These are phyloP conservation scores for Dasysyrphus tricinctus DNA, from an alignment of 2,888 invertebrate species.

Conservation along the genomic window DNA sequence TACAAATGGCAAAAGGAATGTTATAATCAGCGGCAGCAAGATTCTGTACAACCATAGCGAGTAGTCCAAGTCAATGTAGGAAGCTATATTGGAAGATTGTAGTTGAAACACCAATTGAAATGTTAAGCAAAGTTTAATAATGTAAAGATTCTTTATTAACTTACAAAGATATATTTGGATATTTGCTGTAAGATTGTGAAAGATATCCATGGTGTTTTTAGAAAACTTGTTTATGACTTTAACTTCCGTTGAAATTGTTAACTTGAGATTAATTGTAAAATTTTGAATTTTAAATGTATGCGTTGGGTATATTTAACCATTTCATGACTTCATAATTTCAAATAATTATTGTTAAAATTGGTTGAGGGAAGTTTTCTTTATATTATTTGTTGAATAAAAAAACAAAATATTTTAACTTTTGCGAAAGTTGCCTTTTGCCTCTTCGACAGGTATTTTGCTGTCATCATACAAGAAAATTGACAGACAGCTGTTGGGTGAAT, in stretches of 20 bases:
- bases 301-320: slow-evolving; percentile 47
- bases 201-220: slow-evolving; percentile 78
- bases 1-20: slow-evolving; percentile 92
- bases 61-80: slow-evolving; percentile 92
- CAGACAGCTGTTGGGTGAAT: slow-evolving; percentile 34
- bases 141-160: slow-evolving; percentile 63
- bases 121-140: background rate
- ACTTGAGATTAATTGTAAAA: background rate
- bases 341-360: background rate
- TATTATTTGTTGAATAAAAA: no score
- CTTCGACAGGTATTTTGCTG: background rate
- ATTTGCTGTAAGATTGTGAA: slow-evolving; percentile 78
- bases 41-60: slow-evolving; percentile 93
- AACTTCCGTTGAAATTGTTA: background rate
- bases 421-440: slow-evolving; percentile 18
- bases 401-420: background rate
- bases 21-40: slow-evolving; percentile 91
- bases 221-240: background rate
- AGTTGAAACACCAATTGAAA: background rate
- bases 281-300: slow-evolving; percentile 69
- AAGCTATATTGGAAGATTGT: slow-evolving; percentile 84
- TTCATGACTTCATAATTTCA: slow-evolving; percentile 34
- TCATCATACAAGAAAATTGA: background rate
- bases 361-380: background rate
- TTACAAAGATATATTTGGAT: slow-evolving; percentile 79